Evolutionary conservation across 92 coral and sea anemone species (phyloP).

Genomic region (Phenganax stokvisi): DNA sequence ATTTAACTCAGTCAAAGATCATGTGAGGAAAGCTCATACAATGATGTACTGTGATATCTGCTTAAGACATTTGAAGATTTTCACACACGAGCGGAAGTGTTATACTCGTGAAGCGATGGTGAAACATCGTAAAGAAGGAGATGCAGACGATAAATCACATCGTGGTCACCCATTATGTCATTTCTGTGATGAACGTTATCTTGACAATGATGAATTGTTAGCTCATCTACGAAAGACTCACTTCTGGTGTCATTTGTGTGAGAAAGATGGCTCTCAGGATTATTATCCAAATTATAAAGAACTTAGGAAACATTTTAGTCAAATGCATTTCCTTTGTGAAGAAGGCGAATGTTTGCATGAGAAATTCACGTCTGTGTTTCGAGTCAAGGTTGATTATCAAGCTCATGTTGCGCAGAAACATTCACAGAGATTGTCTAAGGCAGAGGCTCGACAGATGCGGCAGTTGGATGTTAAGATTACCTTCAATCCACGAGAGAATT

Average conservation of each 20-base stretch:
- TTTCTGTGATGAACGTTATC: conserved; percentile 80
- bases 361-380: conserved; percentile 75
- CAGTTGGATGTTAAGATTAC: conserved; percentile 82
- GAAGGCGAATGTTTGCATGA: conserved; percentile 81
- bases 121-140: conserved; percentile 79
- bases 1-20: conserved; percentile 64
- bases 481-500: conserved; percentile 63
- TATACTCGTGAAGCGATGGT: conserved; percentile 73
- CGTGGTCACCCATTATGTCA: conserved; percentile 93
- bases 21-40: conserved; percentile 59
- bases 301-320: conserved; percentile 70
- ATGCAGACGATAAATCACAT: conserved; percentile 73
- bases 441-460: conserved; percentile 86
- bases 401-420: conserved; percentile 82
- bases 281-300: conserved; percentile 61
- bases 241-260: conserved; percentile 96
- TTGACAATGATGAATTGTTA: conserved; percentile 88
- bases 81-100: conserved; percentile 71
- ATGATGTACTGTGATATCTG: conserved; percentile 73
- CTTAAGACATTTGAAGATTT: conserved; percentile 68
- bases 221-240: conserved; percentile 82
- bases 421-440: conserved; percentile 65
- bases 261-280: conserved; percentile 78
- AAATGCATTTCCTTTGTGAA: conserved; percentile 80
- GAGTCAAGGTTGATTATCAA: conserved; percentile 86